Base-by-base conservation (phyloP, 1,140 invertebrate species). In the Heliconius himera region DNA sequence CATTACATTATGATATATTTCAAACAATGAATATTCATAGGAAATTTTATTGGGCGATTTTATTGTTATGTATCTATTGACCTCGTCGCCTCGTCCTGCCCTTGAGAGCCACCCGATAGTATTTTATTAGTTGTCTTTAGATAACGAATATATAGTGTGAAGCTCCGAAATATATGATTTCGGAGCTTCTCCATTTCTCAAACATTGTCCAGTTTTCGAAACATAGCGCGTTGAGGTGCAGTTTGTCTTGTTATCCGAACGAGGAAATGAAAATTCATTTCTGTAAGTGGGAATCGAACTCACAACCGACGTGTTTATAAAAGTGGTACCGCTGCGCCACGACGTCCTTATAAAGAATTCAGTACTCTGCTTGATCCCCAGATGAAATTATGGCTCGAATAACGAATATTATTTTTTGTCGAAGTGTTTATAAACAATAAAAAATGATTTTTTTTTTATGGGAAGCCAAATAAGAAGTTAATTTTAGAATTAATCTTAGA, bases 11-110 rank as follows among this genome's bases (percentile, higher is more conserved):
- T 26, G 26, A 56, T 60, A n/a, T 60, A 29, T 66, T 66, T 66
- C 26, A 66, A 66, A 29, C 26, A 29, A 29, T 66, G 26, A 66
- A 66, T 29, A 66, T 66, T 66, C 60, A 66, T 66, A 29, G 13
- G 22, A 29, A 66, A 66, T 29, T 66, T 66, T 16, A 66, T 66
- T 66, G 60, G 60, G 60, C 60, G 60, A 66, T 26, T 9, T 60
- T 60, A 22, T 60, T 22, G n/a, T 60, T 66, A 29, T 60, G n/a
- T 60, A 26, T 8, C 60, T 5, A 16, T 0, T 13, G 60, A 66
- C 60, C 54, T 20, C 20, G 8, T 66, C 26, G 22, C 60, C 5
- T 29, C 22, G 13, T 66, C 29, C 60, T 13, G 60, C 29, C 22
- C 8, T 66, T 29, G 60, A 29, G 9, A 66, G 60, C 4, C 3